A percentile compares a stretch with the other conserved stretches of the same genome.
phyloP scores from a whole-genome alignment of 2,113 vertebrate genomes.

The Hemiprocne comata region DNA sequence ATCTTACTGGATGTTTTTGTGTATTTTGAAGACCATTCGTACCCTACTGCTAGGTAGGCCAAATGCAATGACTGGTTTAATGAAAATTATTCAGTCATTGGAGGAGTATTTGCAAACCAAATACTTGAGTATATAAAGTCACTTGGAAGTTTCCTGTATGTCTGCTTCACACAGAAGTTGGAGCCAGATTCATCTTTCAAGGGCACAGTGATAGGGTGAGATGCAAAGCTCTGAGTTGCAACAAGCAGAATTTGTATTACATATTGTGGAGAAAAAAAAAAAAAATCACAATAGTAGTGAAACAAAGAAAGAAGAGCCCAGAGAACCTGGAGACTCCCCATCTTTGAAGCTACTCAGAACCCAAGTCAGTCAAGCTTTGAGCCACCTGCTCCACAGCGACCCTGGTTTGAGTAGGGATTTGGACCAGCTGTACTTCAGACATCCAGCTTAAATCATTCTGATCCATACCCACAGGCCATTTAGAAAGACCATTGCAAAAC shows the following conservation, averaged over 20 bases:
- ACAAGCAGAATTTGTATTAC: conserved; percentile 42
- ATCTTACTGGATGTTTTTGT: neutral
- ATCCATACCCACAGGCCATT: neutral
- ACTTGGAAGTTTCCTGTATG: conserved; percentile 24
- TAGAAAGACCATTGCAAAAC: neutral
- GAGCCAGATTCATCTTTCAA: conserved; percentile 23
- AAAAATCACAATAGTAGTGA: neutral
- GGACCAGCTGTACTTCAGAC: neutral
- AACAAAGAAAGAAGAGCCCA: neutral
- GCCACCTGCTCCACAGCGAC: neutral
- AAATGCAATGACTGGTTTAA: neutral
- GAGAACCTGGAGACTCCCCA: neutral
- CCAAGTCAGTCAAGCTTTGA: neutral
- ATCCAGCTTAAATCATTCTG: neutral
- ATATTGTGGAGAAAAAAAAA: neutral
- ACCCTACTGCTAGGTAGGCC: neutral
- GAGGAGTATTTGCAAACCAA: conserved; percentile 40
- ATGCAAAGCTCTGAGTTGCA: neutral
- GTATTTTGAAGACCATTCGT: neutral
- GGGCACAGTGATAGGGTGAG: neutral
- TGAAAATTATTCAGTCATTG: conserved; percentile 26
- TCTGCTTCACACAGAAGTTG: conserved; percentile 1
- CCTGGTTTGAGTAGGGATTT: neutral
- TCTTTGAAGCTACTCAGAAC: neutral
- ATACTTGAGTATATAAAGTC: neutral